Evolutionary conservation across 2,797 vertebrate genomes (phyloP), one percentile per base, ranked within the genome.

Genomic region (Capromys pilorides): DNA sequence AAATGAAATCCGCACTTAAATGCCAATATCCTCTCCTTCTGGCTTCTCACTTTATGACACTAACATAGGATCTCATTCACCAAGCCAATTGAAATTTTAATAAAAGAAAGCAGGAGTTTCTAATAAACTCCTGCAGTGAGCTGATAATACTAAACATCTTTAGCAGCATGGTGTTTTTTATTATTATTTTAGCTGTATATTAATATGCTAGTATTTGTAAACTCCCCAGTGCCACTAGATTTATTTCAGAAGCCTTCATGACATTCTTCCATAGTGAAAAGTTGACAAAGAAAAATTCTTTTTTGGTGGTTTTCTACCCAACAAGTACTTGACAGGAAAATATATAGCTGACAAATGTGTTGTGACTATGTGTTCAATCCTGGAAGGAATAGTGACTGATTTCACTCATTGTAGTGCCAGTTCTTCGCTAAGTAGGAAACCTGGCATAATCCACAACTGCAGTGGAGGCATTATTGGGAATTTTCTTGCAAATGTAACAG

Each of bases 161-260:
- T 98, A 98, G 98, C 98, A 98, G 98, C 98, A 98, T 98, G 98
- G 98, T 98, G 98, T 94, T 98, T 98, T 98, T 98, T 98, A 98
- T 98, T 98, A 98, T 98, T 98, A 98, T 98, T 98, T 98, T 98
- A 98, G 98, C 98, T 98, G 98, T 98, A 98, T 98, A 98, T 98
- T 98, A 98, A 98, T 98, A 98, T 98, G 98, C 98, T 98, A 98
- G 98, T 98, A 98, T 98, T 98, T 98, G 98, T 98, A 98, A 98
- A 98, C 98, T 98, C 98, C 98, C 98, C 97, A 97, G 98, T 98
- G 98, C 97, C 98, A 91, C 95, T 77, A 98, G 98, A 98, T 98
- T 98, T 98, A 98, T 98, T 98, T 98, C 97, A 97, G 97, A 98
- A 98, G 97, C 94, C 97, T 98, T 98, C 90, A 94, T 97, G 66